Percentiles rank a stretch among this genome's conserved stretches.
phyloP scores from a whole-genome alignment of 2,888 invertebrate genomes.

The Pyrrhosoma nymphula region DNA sequence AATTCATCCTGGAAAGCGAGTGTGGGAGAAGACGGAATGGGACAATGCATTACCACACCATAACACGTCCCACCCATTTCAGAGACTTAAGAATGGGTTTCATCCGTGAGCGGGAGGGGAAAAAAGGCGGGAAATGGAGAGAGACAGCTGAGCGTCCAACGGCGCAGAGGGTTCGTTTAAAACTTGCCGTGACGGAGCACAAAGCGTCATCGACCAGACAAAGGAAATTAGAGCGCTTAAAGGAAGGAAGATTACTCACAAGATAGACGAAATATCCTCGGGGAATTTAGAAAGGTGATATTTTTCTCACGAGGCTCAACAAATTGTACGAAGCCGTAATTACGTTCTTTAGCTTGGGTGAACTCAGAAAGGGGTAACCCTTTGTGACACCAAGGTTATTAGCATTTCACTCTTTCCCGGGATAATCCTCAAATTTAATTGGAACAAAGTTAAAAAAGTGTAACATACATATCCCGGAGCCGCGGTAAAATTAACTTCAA shows the following conservation, averaged over 20 bases:
- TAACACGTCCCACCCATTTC: not conserved
- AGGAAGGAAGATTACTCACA: not conserved
- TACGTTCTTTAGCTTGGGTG: not conserved
- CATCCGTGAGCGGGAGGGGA: not conserved
- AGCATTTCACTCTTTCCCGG: not conserved
- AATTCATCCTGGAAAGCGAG: not conserved
- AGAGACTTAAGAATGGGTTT: not conserved
- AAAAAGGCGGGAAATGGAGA: not conserved
- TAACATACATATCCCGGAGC: not conserved
- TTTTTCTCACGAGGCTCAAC: not conserved
- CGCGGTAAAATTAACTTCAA: not conserved
- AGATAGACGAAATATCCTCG: not conserved
- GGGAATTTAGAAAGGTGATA: not conserved
- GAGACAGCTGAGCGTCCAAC: not conserved
- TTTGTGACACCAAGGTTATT: not conserved
- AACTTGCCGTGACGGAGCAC: not conserved
- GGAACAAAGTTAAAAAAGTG: not conserved
- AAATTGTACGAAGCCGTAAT: not conserved
- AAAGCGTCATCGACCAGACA: conserved; percentile 2
- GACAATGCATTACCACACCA: not conserved
- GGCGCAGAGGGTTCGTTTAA: not conserved
- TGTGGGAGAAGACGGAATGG: not conserved
- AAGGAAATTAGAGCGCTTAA: not conserved
- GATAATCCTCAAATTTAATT: not conserved
- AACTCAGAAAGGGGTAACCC: not conserved